Percentiles rank a stretch among this genome's conserved stretches.
phyloP scores from a whole-genome alignment of 2,797 vertebrate species.

The Thaleichthys pacificus region DNA sequence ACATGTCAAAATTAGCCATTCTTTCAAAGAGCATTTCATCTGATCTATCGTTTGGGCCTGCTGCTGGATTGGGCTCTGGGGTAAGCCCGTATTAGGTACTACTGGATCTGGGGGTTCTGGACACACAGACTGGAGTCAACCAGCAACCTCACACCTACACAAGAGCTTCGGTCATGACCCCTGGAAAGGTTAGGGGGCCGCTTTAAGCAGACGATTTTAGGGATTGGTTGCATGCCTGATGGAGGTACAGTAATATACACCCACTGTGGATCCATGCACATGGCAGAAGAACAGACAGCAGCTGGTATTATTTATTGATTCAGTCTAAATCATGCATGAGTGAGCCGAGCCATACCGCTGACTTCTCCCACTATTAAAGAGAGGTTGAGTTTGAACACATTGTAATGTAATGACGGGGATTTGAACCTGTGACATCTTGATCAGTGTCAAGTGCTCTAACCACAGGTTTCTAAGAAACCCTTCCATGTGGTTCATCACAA shows the following conservation, averaged over 20 bases:
- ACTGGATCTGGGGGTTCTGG: too few species aligned
- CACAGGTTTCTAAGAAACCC: not conserved
- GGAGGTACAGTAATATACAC: constrained; percentile 16
- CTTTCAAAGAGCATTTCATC: not conserved
- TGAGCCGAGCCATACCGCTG: too few species aligned
- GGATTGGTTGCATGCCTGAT: constrained; percentile 7
- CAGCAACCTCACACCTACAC: too few species aligned
- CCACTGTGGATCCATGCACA: constrained; percentile 1
- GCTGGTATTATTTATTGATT: constrained; percentile 45
- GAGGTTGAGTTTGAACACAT: not conserved
- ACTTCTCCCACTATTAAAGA: not conserved
- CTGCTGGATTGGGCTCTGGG: too few species aligned
- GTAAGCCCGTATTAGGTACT: too few species aligned
- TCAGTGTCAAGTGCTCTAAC: not conserved
- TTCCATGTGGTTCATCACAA: too few species aligned
- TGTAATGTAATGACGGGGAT: not conserved
- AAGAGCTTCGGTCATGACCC: too few species aligned
- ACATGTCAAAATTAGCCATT: not conserved
- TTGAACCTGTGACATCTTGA: not conserved
- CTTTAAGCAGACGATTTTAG: constrained; percentile 5
- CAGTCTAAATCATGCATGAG: constrained; percentile 19
- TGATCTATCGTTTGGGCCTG: too few species aligned
- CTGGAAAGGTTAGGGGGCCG: not conserved
- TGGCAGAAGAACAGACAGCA: not conserved
- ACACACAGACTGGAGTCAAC: too few species aligned